Conservation (phyloP, 2,797 vertebrate genomes). For the Ptychadena robeensis region DNA sequence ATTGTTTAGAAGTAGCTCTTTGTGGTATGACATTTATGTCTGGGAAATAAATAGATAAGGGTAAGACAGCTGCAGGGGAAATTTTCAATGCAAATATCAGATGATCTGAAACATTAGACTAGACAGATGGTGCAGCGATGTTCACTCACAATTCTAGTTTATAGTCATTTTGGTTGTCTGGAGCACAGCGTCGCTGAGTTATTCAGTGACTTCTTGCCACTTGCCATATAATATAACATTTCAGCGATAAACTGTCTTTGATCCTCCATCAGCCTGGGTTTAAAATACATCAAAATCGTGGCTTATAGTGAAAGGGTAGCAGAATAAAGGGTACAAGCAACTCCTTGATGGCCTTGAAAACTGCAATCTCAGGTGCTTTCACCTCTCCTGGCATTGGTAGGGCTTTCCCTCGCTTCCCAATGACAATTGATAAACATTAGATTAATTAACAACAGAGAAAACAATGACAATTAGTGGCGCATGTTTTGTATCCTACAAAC, state of each 20-base stretch:
- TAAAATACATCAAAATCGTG: background rate
- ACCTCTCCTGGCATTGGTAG: too few relatives aligned
- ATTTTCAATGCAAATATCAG: conserved; percentile 57
- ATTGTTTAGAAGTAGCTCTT: conserved; percentile 56
- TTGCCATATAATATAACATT: conserved; percentile 1
- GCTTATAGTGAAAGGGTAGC: background rate
- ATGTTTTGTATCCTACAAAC: too few relatives aligned
- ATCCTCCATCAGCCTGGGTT: background rate
- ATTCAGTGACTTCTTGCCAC: background rate
- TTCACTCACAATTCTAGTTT: conserved; percentile 41
- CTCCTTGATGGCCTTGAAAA: too few relatives aligned
- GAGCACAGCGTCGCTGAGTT: conserved; percentile 13
- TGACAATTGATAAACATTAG: too few relatives aligned
- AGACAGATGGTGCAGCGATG: conserved; percentile 47
- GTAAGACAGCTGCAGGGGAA: conserved; percentile 50
- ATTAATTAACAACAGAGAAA: too few relatives aligned
- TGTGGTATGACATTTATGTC: conserved; percentile 59
- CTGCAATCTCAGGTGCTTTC: too few relatives aligned
- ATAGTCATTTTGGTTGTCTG: conserved; percentile 21
- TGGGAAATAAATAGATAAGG: conserved; percentile 55
- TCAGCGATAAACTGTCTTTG: background rate
- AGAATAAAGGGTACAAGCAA: too few relatives aligned
- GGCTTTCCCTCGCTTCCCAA: too few relatives aligned
- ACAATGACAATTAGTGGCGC: too few relatives aligned
- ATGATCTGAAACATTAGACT: conserved; percentile 56